Base-by-base conservation (phyloP, 2,797 vertebrate genomes). In the Sebastes trivittatus region DNA sequence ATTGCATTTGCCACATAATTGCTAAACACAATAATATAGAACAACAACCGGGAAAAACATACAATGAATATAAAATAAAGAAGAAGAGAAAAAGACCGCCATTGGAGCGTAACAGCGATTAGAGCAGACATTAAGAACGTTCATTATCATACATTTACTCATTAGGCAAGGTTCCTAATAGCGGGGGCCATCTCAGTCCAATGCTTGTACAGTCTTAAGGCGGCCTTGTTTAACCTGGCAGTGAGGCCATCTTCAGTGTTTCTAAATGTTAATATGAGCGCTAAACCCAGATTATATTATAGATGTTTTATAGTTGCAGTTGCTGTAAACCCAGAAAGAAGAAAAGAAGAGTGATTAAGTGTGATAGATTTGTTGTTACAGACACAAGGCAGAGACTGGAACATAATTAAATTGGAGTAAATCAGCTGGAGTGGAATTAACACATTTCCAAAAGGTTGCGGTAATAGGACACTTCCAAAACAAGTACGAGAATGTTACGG, bases 391-490 rank as follows among this genome's bases (percentile, higher is more conserved):
- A 56, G 18, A 61, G 34, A 52, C 42, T 64, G 55, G 30, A 68
- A 34, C 75, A 54, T 60, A 68, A 61, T 70, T 11, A 62, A 61
- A 25, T 27, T 77, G 56, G 63, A 25, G 52, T 68, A 59, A 70
- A 82, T 78, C 25, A 65, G 23, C 46, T 25, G 7, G 18, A 73
- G 62, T 65, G 11, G 27, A 69, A 72, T 67, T 29, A 76, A 55
- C 22, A 67, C 22, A 52, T 81, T 71, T 62, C 7, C 7, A 59
- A 74, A 77, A 72, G 73, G 73, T 64, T 71, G 32, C 49, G 6
- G 18, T 65, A 38, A 61, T 22, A 66, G 7, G 69, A 74, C 36
- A 55, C 13, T 58, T 70, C 4, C 7, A 22, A 77, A 73, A 62
- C 60, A 80, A 38, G 54, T n/a, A 52, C 3, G 20, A 20, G 11